Evolutionary conservation across 2,797 vertebrate species (phyloP), one percentile per base, ranked within the genome.

Genomic region (Triplophysa bombifrons): DNA sequence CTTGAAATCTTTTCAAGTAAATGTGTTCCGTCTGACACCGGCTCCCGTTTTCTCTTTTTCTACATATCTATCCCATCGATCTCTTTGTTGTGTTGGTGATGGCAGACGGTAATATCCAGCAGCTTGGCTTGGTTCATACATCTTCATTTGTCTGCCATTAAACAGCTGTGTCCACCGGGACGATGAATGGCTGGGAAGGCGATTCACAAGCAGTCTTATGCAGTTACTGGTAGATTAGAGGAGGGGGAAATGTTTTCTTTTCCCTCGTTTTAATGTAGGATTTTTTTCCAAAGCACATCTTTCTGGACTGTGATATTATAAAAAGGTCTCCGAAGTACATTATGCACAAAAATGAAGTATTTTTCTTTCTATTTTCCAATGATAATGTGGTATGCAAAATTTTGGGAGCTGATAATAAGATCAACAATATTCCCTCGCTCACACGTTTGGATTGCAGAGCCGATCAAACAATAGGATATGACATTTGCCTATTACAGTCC

Each of bases 381-480:
- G 63, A 72, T 50, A 83, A 81, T 46, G 64, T 46, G 50, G 38
- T 55, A 53, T 41, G 5, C 19, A 77, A 61, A 70, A 69, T 70
- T 61, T 20, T 34, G 67, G 53, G 70, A 85, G 76, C 53, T 38
- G 44, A 72, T 72, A 79, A 82, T 78, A 65, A 64, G 53, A 64
- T 34, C 41, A 67, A 67, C 48, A 83, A 84, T 76, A 80, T 44
- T 64, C 38, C 71, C 69, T 82, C 58, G 68, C 51, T 73, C 34
- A 75, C 22, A 78, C 56, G 56, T 75, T 67, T 30, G 16, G 4
- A 17, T 82, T 75, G 80, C 76, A 82, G 69, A 82, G 68, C 78
- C 66, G 78, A 81, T 81, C 64, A 83, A 82, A 85, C 75, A 84
- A 80, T 69, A 16, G 25, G 64, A 84, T 55, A 78, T 82, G 82